Percentiles rank a stretch among this genome's conserved stretches.
Evolutionary conservation across 2,113 vertebrate genomes (phyloP).

Genomic region (Cygnus buccinator): DNA sequence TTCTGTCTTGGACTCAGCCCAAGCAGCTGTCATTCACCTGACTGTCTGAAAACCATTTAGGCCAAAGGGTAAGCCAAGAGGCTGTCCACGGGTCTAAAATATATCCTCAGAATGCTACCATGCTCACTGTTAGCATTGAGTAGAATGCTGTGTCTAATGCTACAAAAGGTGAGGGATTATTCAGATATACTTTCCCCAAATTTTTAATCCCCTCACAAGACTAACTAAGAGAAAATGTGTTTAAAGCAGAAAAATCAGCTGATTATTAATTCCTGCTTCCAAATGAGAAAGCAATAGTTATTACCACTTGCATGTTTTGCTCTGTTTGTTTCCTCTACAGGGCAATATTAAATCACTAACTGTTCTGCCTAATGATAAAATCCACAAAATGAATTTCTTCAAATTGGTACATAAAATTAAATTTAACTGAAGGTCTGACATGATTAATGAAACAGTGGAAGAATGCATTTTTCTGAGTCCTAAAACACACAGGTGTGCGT

Average conservation of each 20-base stretch:
- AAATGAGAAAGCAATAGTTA: conserved; percentile 37
- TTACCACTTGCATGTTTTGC: background rate
- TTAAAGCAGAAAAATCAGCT: background rate
- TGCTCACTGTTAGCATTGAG: background rate
- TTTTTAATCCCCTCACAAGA: background rate
- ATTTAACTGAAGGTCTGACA: background rate
- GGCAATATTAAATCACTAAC: background rate
- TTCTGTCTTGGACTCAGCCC: background rate
- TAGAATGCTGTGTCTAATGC: background rate
- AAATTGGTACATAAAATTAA: conserved; percentile 24
- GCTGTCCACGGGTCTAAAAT: background rate
- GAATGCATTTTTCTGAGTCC: background rate
- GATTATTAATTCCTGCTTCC: conserved; percentile 17
- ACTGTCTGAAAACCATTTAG: background rate
- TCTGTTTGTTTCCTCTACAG: conserved; percentile 28
- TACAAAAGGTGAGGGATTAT: background rate
- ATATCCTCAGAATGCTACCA: background rate
- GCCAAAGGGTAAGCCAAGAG: background rate
- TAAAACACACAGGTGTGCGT: background rate
- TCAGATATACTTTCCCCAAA: background rate
- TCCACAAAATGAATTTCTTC: conserved; percentile 43
- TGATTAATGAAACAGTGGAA: conserved; percentile 1
- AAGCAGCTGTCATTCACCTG: background rate
- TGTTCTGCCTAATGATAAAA: background rate
- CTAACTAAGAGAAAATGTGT: background rate